Evolutionary conservation across 2,888 invertebrate species (phyloP).

Genomic region (Augiades crinisus): DNA sequence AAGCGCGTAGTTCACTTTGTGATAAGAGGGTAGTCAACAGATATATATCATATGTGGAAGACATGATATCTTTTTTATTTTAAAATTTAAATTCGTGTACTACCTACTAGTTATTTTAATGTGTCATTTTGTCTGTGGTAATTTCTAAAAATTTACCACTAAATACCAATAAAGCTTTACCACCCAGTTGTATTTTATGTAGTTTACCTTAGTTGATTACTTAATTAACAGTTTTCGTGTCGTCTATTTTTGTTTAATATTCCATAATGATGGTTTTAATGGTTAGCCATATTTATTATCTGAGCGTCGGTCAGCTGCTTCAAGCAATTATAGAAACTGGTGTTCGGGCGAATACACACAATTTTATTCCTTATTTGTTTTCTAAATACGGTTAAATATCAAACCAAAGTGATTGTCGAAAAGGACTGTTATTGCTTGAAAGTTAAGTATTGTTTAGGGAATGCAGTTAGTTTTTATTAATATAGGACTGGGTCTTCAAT

Average conservation of each 20-base stretch:
- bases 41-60: too few relatives aligned
- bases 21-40: too few relatives aligned
- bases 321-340: not conserved
- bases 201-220: constrained; percentile 17
- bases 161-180: not conserved
- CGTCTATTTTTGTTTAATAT: not conserved
- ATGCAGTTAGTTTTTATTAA: constrained; percentile 3
- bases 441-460: not conserved
- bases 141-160: too few relatives aligned
- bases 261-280: constrained; percentile 1
- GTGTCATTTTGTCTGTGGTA: too few relatives aligned
- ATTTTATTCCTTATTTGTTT: not conserved
- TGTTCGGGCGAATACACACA: not conserved
- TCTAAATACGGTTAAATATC: not conserved
- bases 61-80: too few relatives aligned
- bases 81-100: too few relatives aligned
- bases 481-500: not conserved
- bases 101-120: too few relatives aligned
- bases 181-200: not conserved
- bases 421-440: not conserved
- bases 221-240: constrained; percentile 19
- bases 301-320: not conserved
- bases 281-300: constrained; percentile 7
- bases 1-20: too few relatives aligned
- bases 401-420: not conserved